Conservation (phyloP, 2,797 vertebrate genomes). For the Ficedula albicollis region DNA sequence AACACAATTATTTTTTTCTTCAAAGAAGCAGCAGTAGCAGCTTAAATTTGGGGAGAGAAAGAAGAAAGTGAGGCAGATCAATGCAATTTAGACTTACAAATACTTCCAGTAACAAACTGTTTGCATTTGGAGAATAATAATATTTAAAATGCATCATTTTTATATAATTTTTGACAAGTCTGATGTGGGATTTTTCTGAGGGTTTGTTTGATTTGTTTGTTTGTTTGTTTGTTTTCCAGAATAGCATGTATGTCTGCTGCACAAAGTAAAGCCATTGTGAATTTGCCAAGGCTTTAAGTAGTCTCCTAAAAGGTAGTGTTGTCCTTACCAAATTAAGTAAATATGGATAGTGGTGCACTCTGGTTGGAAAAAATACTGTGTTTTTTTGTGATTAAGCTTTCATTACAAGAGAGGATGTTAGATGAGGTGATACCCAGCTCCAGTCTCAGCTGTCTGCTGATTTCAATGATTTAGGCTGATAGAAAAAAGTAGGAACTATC, state of each 20-base stretch:
- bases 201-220: too few relatives aligned
- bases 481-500: neutral
- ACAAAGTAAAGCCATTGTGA: neutral
- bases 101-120: neutral
- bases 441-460: neutral
- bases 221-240: neutral
- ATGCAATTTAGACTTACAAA: neutral
- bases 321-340: neutral
- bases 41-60: neutral
- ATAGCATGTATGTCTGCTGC: neutral
- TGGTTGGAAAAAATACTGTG: neutral
- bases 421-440: neutral
- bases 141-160: neutral
- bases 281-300: neutral
- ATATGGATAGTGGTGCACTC: neutral
- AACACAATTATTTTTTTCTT: neutral
- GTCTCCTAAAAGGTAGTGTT: neutral
- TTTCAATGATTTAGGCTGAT: neutral
- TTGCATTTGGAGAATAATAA: neutral
- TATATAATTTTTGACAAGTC: neutral
- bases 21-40: neutral
- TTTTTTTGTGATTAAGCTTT: neutral
- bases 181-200: too few relatives aligned
- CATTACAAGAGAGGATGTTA: neutral
- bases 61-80: neutral